Evolutionary conservation across 2,888 invertebrate species (phyloP), one percentile per base, ranked within the genome.

Genomic region (Drosophila lacicola): DNA sequence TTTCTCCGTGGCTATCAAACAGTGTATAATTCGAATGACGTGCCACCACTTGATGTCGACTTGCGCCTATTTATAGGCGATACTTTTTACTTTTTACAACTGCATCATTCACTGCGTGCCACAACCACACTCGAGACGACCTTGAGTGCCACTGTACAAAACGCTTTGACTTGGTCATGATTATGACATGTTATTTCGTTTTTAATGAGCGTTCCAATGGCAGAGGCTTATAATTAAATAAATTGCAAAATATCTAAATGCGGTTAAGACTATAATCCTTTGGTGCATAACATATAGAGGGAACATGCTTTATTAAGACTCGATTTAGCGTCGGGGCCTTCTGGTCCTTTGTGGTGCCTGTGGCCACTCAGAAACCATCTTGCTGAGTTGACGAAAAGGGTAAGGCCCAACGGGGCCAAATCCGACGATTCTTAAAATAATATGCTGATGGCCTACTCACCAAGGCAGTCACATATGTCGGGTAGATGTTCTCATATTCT

Each of bases 1-100:
- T 82, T 82, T 85, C 70, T 73, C 29, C 29, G 55, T 73, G 80
- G 80, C 88, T 82, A 85, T 85, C 88, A 82, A 88, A 69, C 62
- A 69, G 49, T 64, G 55, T 65, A 76, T 60, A 62, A 65, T 60
- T 64, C 58, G 58, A 39, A n/a, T 56, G 58, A 39, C 57, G 49
- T 64, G 46, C 37, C 44, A 47, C 36, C 11, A 14, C 34, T 47
- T 51, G 45, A 64, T 14, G 69, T 46, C n/a, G 29, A 41, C 33
- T 34, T 33, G 39, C n/a, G 29, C n/a, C 53, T 66, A 54, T 54
- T 65, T 29, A 53, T 41, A 25, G 17, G n/a, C 33, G 25, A 64
- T 42, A 63, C 34, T 17, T 63, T 36, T 42, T 17, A 17, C 17
- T 17, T 17, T 17, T 17, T 17, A 10, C 57, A 41, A 4, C 10